Evolutionary conservation across 2,113 vertebrate genomes (phyloP).

Genomic region (Oxyura jamaicensis): DNA sequence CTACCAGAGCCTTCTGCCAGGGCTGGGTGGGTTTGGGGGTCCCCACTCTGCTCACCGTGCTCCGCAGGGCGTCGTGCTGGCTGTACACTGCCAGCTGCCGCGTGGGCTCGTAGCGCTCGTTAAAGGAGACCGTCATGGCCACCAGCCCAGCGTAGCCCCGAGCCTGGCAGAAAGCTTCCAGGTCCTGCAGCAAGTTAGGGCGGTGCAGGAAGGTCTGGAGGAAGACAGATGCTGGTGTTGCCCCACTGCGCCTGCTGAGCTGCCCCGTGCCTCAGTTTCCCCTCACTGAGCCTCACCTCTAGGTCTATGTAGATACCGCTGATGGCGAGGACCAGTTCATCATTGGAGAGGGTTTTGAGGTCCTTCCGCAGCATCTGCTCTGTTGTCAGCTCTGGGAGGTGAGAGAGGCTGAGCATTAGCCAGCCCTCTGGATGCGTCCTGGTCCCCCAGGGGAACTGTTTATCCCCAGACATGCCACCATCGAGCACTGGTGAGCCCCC

Average conservation of each 20-base stretch:
- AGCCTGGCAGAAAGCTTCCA: slow-evolving; percentile 82
- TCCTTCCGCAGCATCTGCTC: slow-evolving; percentile 95
- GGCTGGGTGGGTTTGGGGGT: background rate
- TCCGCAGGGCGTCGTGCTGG: slow-evolving; percentile 63
- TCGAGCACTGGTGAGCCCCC: background rate
- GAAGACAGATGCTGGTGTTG: accelerated
- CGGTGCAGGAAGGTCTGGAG: slow-evolving; percentile 82
- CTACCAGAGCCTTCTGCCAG: accelerated
- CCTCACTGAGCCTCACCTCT: slow-evolving; percentile 72
- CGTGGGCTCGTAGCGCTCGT: slow-evolving; percentile 77
- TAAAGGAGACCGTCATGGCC: slow-evolving; percentile 87
- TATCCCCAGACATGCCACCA: accelerated
- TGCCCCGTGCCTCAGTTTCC: background rate
- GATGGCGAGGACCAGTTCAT: slow-evolving; percentile 73
- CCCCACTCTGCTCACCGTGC: slow-evolving; percentile 65
- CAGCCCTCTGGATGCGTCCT: background rate
- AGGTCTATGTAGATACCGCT: slow-evolving; percentile 87
- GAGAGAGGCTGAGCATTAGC: background rate
- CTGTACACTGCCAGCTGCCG: slow-evolving; percentile 88
- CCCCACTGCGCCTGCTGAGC: accelerated
- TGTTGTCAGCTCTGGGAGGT: slow-evolving; percentile 81
- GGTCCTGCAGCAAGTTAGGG: slow-evolving; percentile 76
- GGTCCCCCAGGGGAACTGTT: background rate
- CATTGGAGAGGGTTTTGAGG: slow-evolving; percentile 81
- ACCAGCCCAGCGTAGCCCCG: slow-evolving; percentile 79